phyloP scores from a whole-genome alignment of 2,797 vertebrate species.

The Aldrovandia affinis region DNA sequence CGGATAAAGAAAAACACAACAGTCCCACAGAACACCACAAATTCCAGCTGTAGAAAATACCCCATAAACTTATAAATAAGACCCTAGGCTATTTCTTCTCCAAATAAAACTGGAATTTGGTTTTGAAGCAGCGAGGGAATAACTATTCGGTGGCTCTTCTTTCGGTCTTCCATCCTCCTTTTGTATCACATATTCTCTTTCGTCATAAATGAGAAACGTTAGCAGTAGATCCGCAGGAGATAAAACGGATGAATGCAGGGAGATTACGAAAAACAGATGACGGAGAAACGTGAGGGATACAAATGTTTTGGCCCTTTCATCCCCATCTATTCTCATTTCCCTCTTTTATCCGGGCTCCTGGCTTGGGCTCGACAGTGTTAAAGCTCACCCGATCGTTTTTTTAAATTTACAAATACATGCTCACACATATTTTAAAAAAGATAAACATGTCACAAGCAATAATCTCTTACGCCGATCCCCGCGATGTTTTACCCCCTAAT shows the following conservation, averaged over 20 bases:
- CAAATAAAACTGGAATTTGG: neutral
- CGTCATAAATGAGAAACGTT: neutral
- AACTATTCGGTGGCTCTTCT: neutral
- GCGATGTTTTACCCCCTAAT: neutral
- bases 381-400: neutral
- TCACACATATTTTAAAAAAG: neutral
- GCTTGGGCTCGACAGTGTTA: neutral
- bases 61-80: neutral
- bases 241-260: constrained; percentile 12
- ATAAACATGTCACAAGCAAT: neutral
- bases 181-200: neutral
- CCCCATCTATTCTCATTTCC: constrained; percentile 27
- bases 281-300: constrained; percentile 60
- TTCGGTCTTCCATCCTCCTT: neutral
- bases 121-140: neutral
- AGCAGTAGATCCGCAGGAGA: constrained; percentile 5
- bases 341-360: neutral
- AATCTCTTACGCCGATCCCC: neutral
- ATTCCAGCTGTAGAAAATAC: neutral
- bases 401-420: neutral
- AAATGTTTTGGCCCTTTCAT: constrained; percentile 67
- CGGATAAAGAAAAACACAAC: neutral
- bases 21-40: neutral
- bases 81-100: neutral
- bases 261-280: neutral